phyloP scores from a whole-genome alignment of 2,888 invertebrate genomes.

The Tigriopus californicus region DNA sequence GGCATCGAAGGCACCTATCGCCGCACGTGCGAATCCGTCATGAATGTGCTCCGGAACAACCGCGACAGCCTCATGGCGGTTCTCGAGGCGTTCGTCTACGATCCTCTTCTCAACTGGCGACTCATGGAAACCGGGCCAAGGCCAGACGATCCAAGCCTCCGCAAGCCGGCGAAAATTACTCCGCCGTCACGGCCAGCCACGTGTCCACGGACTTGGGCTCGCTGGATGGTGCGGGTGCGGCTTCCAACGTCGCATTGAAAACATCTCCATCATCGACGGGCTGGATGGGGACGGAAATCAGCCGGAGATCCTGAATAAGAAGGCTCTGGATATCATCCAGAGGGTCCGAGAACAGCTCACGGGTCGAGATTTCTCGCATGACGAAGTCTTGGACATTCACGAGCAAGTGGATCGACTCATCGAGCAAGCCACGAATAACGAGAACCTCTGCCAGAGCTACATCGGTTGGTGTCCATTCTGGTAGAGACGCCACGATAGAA shows the following conservation, averaged over 20 bases:
- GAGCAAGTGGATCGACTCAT: slow-evolving; percentile 85
- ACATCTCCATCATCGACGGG: background rate
- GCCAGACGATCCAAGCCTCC: background rate
- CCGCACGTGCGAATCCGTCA: slow-evolving; percentile 90
- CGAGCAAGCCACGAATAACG: slow-evolving; percentile 88
- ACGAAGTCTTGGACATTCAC: slow-evolving; percentile 46
- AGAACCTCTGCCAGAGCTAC: slow-evolving; percentile 97
- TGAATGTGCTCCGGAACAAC: slow-evolving; percentile 81
- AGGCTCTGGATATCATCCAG: slow-evolving; percentile 75
- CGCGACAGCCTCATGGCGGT: slow-evolving; percentile 98
- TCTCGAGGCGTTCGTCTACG: slow-evolving; percentile 98
- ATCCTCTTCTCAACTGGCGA: slow-evolving; percentile 94
- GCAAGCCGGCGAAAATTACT: background rate
- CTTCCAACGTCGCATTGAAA: background rate
- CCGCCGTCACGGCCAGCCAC: background rate
- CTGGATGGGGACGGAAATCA: slow-evolving; percentile 23
- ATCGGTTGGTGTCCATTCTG: slow-evolving; percentile 65
- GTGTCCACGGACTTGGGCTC: background rate
- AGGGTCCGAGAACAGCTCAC: slow-evolving; percentile 85
- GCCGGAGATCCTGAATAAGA: slow-evolving; percentile 73
- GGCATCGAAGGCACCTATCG: slow-evolving; percentile 96
- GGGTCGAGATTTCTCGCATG: slow-evolving; percentile 72
- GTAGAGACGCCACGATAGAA: slow-evolving; percentile 19
- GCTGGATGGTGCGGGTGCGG: background rate
- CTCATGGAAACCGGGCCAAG: slow-evolving; percentile 38